Base-by-base conservation (phyloP, 2,888 invertebrate genomes). In the Lasioglossum morio region DNA sequence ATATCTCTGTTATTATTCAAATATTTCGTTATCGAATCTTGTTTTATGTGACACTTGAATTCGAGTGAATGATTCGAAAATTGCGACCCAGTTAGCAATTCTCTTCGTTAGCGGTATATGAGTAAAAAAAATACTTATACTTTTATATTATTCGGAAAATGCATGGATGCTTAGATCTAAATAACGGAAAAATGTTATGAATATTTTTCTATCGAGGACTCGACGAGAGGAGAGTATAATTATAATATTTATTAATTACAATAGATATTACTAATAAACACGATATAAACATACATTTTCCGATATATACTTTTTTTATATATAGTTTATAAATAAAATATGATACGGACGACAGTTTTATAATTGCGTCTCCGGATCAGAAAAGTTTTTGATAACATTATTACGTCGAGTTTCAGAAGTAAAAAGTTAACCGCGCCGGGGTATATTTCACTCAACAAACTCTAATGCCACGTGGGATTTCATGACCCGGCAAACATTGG, bases 141-240 rank as follows among this genome's bases (percentile, higher is more conserved):
- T 73, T 43, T 83, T 77, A 70, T 81, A 87, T 77, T 88, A 81
- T 83, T 80, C 79, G 81, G 57, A 85, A 43, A 88, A 83, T 87
- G 85, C 87, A 89, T 84, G 84, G 83, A 90, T 85, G 83, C 46
- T 72, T 88, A 89, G 77, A 69, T 79, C 83, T 89, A 82, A 91
- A 87, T 87, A 80, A 89, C 81, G 37, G 87, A 82, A 90, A 43
- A 88, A 88, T 86, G 75, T 86, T 83, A 63, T 37, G 80, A 91
- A 94, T 94, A 94, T 93, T 93, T 94, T 93, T 93, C 88, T 92
- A 94, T 90, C 88, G 88, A 93, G 88, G 81, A 92, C 87, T 92
- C 91, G 86, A 85, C 82, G 89, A 88, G 89, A 88, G 91, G 92
- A 94, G 93, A 93, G 92, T 93, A 94, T 94, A 94, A 93, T 72